These are phyloP conservation scores for Onthophagus taurus DNA, from an alignment of 1,140 invertebrate species.

Conservation along the genomic window DNA sequence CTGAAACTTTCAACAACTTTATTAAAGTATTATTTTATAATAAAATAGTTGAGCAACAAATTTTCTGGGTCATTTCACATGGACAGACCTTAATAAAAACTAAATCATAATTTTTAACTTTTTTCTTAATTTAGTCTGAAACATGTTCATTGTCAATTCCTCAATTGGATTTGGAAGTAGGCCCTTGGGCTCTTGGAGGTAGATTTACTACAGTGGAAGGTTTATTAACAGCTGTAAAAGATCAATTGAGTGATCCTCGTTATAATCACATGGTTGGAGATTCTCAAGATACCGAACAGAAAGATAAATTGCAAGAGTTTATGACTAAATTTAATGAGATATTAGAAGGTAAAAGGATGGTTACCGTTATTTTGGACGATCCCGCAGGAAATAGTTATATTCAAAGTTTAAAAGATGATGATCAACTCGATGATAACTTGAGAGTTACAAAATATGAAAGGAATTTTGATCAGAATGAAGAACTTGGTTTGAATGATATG, in stretches of 20 bases:
- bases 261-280: conserved; percentile 69
- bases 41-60: background rate
- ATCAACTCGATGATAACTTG: conserved; percentile 52
- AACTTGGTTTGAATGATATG: conserved; percentile 94
- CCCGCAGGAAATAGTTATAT: conserved; percentile 96
- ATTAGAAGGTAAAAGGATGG: conserved; percentile 49
- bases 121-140: conserved; percentile 59
- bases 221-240: conserved; percentile 54
- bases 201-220: conserved; percentile 95
- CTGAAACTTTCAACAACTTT: no score
- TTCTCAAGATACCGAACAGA: conserved; percentile 48
- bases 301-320: conserved; percentile 53
- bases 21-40: conserved; percentile 1
- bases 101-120: no score
- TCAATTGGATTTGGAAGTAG: conserved; percentile 82
- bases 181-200: conserved; percentile 76
- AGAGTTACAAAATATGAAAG: conserved; percentile 75
- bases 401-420: conserved; percentile 55
- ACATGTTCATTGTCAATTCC: conserved; percentile 83
- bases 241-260: conserved; percentile 49
- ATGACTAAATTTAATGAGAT: conserved; percentile 60
- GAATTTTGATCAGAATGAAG: conserved; percentile 87
- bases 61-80: background rate
- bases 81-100: background rate
- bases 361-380: conserved; percentile 85